These are phyloP conservation scores for Diplosoma virens DNA, from an alignment of 23 tunicate species.

Conservation along the genomic window DNA sequence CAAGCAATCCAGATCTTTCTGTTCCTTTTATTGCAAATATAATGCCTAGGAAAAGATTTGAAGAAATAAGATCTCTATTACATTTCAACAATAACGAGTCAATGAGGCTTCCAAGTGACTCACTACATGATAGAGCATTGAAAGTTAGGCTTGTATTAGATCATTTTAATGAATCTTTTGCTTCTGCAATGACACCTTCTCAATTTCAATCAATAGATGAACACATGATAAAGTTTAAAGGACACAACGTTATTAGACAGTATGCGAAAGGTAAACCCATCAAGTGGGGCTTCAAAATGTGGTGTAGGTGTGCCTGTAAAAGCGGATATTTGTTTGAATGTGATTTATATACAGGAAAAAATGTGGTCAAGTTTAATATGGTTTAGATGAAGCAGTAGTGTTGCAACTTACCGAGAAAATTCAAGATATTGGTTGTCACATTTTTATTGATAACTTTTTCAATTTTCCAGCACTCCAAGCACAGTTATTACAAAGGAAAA, in stretches of 20 bases:
- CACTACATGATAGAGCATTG: neutral
- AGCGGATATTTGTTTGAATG: slow-evolving; percentile 5
- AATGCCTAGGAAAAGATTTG: slow-evolving; percentile 17
- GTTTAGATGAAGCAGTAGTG: slow-evolving; percentile 8
- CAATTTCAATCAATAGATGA: slow-evolving; percentile 8
- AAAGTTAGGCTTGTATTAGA: slow-evolving; percentile 1
- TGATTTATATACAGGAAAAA: slow-evolving; percentile 7
- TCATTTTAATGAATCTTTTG: neutral
- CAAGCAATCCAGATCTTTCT: neutral
- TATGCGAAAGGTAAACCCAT: slow-evolving; percentile 19
- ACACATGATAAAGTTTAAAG: slow-evolving; percentile 17
- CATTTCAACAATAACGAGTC: slow-evolving; percentile 10
- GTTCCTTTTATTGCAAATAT: slow-evolving; percentile 2
- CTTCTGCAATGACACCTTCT: neutral
- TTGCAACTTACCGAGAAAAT: slow-evolving; percentile 9
- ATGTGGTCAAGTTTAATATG: neutral
- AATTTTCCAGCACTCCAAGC: neutral
- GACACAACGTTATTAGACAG: slow-evolving; percentile 4
- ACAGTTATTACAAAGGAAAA: neutral
- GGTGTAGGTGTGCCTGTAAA: slow-evolving; percentile 6
- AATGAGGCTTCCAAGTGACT: neutral
- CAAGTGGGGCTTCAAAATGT: slow-evolving; percentile 22
- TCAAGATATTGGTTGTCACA: neutral
- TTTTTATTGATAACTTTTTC: slow-evolving; percentile 17
- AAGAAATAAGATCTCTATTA: neutral